Conservation (phyloP, 2,888 invertebrate species). For the Xiphydria camelus region DNA sequence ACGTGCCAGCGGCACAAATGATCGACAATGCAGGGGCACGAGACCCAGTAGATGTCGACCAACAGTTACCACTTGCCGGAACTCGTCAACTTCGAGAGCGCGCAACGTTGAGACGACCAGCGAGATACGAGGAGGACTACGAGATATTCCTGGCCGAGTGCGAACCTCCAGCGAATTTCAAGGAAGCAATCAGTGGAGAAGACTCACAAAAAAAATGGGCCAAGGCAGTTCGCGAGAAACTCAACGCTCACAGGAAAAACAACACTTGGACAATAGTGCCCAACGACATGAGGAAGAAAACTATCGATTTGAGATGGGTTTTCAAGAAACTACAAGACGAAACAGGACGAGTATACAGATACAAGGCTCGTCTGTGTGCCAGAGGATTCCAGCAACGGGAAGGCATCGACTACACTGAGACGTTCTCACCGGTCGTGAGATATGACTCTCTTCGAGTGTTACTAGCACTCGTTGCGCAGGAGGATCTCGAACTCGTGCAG, state of each 20-base stretch:
- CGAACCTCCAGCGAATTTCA: conserved; percentile 4
- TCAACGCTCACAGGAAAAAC: neutral
- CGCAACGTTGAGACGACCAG: no score
- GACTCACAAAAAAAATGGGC: conserved; percentile 6
- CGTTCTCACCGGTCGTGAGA: neutral
- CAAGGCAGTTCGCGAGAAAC: neutral
- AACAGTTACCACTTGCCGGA: no score
- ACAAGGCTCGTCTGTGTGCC: no score
- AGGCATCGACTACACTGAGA: neutral
- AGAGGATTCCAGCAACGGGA: no score
- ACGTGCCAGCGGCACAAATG: no score
- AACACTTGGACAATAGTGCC: neutral
- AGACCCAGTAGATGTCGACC: no score
- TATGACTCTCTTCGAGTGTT: neutral
- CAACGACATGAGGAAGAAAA: no score
- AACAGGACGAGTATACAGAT: no score
- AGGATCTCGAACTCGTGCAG: neutral
- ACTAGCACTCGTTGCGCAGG: neutral
- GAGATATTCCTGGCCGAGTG: conserved; percentile 7
- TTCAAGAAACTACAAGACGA: no score
- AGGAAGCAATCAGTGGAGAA: conserved; percentile 8
- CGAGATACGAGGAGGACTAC: no score
- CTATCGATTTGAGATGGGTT: neutral
- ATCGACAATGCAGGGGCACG: no score
- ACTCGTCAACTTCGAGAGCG: no score